Conservation (phyloP, 2,113 vertebrate genomes). For the Centropus unirufus region DNA sequence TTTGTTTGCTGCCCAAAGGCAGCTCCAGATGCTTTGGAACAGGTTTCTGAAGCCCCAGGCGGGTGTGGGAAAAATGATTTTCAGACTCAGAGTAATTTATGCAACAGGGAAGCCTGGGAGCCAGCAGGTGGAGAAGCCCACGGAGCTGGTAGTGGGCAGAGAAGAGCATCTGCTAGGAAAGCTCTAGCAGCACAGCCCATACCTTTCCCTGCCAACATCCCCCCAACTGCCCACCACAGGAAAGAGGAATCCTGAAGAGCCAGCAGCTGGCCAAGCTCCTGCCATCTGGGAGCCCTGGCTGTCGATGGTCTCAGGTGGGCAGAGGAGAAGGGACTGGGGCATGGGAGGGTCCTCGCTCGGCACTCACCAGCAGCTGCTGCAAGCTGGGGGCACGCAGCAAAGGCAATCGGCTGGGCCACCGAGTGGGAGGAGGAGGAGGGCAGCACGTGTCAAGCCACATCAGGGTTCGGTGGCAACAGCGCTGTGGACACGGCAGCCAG, state of each 20-base stretch:
- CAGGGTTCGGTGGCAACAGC: neutral
- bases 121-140: neutral
- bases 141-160: neutral
- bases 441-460: neutral
- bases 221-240: neutral
- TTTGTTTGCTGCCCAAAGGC: neutral
- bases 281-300: slow-evolving; percentile 27
- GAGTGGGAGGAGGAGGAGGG: neutral
- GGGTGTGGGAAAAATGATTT: neutral
- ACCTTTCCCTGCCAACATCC: slow-evolving; percentile 6
- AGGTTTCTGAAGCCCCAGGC: neutral
- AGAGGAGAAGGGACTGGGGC: neutral
- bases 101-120: neutral
- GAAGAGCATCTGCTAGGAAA: slow-evolving; percentile 22
- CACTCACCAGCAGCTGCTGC: neutral
- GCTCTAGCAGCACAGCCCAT: neutral
- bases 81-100: neutral
- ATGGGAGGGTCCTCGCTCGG: neutral
- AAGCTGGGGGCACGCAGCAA: neutral
- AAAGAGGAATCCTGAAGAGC: slow-evolving; percentile 17
- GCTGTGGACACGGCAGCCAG: neutral
- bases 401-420: neutral
- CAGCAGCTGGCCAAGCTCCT: slow-evolving; percentile 29
- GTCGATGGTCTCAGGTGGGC: neutral
- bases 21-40: slow-evolving; percentile 9